A percentile compares a stretch with the other conserved stretches of the same genome.
Conservation (phyloP, 1,140 invertebrate species). For the Aphelinus atriplicis region DNA sequence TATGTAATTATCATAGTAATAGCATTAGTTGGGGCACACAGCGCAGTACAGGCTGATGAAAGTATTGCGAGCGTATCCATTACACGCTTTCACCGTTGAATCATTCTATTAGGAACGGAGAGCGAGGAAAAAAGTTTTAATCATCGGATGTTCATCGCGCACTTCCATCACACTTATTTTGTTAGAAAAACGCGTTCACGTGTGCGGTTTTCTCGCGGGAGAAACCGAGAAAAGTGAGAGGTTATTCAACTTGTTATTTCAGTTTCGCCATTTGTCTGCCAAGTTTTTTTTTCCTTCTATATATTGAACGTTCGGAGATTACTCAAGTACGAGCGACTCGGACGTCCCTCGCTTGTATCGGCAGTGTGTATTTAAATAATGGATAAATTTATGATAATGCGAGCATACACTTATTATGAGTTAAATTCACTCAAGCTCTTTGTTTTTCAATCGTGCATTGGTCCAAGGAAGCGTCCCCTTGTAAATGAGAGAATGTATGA, state of each 20-base stretch:
- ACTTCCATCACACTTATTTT: background rate
- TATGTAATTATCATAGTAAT: too few species aligned
- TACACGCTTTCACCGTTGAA: conserved; percentile 20
- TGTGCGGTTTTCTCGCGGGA: background rate
- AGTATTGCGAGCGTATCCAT: background rate
- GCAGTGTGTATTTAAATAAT: too few species aligned
- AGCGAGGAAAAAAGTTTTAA: conserved; percentile 20
- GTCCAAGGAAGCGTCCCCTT: too few species aligned
- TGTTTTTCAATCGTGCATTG: too few species aligned
- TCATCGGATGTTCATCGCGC: conserved; percentile 11
- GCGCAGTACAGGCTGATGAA: background rate
- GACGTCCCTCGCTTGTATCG: too few species aligned
- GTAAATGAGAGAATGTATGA: too few species aligned
- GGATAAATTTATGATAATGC: too few species aligned
- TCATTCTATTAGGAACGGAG: background rate
- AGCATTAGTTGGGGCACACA: too few species aligned
- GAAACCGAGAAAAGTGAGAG: conserved; percentile 14
- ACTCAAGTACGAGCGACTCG: background rate
- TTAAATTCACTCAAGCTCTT: too few species aligned
- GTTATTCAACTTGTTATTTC: conserved; percentile 35
- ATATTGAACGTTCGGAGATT: conserved; percentile 10
- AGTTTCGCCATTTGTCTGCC: conserved; percentile 23
- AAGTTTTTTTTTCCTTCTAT: conserved; percentile 12
- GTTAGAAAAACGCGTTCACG: background rate
- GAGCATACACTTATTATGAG: too few species aligned